Percentiles rank a stretch among this genome's conserved stretches.
These are phyloP conservation scores for Micronisus gabar DNA, from an alignment of 2,113 vertebrate species.

Conservation along the genomic window DNA sequence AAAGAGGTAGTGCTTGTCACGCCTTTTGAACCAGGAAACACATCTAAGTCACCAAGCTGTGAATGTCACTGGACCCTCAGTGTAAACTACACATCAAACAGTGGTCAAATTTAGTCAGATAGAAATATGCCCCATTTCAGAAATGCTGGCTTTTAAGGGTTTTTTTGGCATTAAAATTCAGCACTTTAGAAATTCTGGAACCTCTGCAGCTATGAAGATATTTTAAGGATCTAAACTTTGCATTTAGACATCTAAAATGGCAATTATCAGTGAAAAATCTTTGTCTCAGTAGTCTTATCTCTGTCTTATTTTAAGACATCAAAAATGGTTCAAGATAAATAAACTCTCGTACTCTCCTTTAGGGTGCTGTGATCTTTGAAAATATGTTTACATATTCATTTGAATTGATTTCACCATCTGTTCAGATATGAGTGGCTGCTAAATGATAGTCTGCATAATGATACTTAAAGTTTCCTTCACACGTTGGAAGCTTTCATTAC, in stretches of 20 bases:
- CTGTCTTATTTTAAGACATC: background rate
- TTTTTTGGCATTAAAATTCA: background rate
- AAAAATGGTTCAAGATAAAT: background rate
- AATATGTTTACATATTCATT: constrained; percentile 8
- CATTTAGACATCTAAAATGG: background rate
- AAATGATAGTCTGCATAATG: background rate
- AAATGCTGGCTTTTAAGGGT: background rate
- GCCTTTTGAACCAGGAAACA: background rate
- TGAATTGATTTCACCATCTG: constrained; percentile 18
- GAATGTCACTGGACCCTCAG: background rate
- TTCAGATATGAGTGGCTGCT: background rate
- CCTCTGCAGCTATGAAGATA: background rate
- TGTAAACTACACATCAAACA: background rate
- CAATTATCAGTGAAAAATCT: background rate
- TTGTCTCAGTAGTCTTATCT: background rate
- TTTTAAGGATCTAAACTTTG: background rate
- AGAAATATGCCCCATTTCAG: background rate
- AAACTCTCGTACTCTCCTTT: background rate
- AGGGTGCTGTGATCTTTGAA: background rate
- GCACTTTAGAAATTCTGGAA: background rate
- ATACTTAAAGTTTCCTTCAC: background rate
- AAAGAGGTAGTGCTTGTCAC: background rate
- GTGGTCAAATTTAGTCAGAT: background rate
- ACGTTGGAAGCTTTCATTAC: background rate
- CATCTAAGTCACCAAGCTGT: background rate